A percentile compares a stretch with the other conserved stretches of the same genome.
phyloP scores from a whole-genome alignment of 2,113 vertebrate species.

The Corythornis vintsioides region DNA sequence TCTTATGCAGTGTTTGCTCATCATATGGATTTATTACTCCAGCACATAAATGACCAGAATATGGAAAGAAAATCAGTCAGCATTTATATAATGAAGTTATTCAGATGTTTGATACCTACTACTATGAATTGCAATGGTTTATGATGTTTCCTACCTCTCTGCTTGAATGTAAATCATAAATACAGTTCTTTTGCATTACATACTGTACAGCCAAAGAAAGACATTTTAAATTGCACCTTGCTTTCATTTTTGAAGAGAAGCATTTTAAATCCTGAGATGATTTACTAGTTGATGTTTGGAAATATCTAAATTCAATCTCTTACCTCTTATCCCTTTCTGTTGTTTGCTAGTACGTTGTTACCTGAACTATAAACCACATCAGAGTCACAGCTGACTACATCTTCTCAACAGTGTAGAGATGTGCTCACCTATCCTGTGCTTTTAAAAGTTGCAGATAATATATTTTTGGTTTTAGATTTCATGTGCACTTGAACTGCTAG shows the following conservation, averaged over 20 bases:
- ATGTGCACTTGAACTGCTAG: background rate
- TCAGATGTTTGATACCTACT: background rate
- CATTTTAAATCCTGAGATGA: slow-evolving; percentile 21
- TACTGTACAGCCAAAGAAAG: background rate
- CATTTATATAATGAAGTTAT: background rate
- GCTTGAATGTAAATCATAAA: background rate
- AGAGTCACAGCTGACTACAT: background rate
- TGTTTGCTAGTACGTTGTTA: background rate
- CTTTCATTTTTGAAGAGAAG: slow-evolving; percentile 14
- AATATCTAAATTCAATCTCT: slow-evolving; percentile 20
- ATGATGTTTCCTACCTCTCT: background rate
- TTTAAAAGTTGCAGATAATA: background rate
- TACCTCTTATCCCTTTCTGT: background rate
- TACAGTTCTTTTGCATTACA: background rate
- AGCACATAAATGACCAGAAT: background rate
- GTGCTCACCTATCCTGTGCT: background rate
- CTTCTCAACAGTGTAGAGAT: background rate
- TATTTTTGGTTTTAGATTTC: background rate
- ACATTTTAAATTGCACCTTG: slow-evolving; percentile 32
- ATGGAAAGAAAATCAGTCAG: background rate
- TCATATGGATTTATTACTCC: background rate
- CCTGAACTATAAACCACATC: background rate
- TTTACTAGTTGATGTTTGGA: slow-evolving; percentile 24
- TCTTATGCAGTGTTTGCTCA: background rate
- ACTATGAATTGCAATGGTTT: background rate